Base-by-base conservation (phyloP, 2,888 invertebrate species). In the Antheraea yamamai region DNA sequence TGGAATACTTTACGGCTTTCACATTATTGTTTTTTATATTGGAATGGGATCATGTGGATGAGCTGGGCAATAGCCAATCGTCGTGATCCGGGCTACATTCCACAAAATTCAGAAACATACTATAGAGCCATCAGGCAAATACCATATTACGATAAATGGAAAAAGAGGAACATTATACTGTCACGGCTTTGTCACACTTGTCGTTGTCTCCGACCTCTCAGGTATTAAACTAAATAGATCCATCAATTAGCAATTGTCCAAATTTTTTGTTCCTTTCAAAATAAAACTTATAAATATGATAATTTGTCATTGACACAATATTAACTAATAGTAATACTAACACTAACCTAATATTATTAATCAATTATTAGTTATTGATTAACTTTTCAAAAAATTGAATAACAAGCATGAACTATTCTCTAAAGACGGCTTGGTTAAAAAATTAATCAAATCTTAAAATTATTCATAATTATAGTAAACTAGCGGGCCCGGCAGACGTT, bases 41-140 rank as follows among this genome's bases (percentile, higher is more conserved):
- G 98, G 97, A 98, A 98, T 89, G 95, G 96, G 8, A 96, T 98
- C 16, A 98, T 99, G 98, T 98, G 98, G 98, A 94, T 98, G 16
- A 98, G 98, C 84, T 98, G 98, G 97, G 96, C 98, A 75, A 97
- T 98, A 73, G 98, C 98, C 7, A 98, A 98, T 86, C 96, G 98
- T 26, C 96, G 97, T 74, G 98, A 98, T 91, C 98, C 98, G 0
- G 98, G 98, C 23, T 98, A 98, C 85, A 97, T 98, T 76, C 97
- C 98, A 0, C 96, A 97, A 85, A 98, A 98, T 88, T 97, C 98
- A 0, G 98, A 98, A 82, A 97, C 98, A 3, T 99, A 99, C 87
- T 97, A 98, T 85, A 95, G 97, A 81, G 98, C 98, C 30, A 98
- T 99, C 78, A 97, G 98, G 88, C 98, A 98, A 94, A 98, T 98